phyloP scores from a whole-genome alignment of 2,888 invertebrate genomes.

The Mythimna vitellina region DNA sequence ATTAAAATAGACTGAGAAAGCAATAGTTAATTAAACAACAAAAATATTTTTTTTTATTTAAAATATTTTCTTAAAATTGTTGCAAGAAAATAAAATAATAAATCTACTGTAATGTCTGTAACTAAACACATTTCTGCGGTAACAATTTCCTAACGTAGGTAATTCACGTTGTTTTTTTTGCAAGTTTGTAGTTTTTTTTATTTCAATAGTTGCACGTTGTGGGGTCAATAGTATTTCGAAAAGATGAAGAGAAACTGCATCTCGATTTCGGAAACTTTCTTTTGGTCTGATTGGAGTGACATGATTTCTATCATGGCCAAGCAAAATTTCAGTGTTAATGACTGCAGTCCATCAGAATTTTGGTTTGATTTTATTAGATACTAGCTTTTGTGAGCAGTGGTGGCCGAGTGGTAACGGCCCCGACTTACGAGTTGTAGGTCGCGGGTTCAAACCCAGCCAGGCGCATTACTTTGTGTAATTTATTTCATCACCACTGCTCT shows the following conservation, averaged over 20 bases:
- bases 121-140: not conserved
- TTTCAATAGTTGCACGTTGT: constrained; percentile 7
- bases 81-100: not conserved
- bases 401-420: too few relatives aligned
- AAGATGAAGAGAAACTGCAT: constrained; percentile 45
- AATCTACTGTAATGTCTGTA: not conserved
- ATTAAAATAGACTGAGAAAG: too few relatives aligned
- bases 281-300: constrained; percentile 31
- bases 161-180: not conserved
- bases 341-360: constrained; percentile 14
- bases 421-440: too few relatives aligned
- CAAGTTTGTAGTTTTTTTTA: not conserved
- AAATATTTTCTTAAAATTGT: not conserved
- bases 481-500: too few relatives aligned
- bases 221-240: constrained; percentile 36
- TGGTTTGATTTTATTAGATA: not conserved
- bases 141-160: not conserved
- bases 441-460: too few relatives aligned
- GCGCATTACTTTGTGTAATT: too few relatives aligned
- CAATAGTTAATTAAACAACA: not conserved
- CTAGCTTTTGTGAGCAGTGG: too few relatives aligned
- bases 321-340: constrained; percentile 33
- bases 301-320: constrained; percentile 29
- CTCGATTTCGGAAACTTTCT: constrained; percentile 51
- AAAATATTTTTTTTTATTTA: not conserved